A percentile compares a stretch with the other conserved stretches of the same genome.
Evolutionary conservation across 2,888 invertebrate genomes (phyloP).

Genomic region (Drosophila planitibia): DNA sequence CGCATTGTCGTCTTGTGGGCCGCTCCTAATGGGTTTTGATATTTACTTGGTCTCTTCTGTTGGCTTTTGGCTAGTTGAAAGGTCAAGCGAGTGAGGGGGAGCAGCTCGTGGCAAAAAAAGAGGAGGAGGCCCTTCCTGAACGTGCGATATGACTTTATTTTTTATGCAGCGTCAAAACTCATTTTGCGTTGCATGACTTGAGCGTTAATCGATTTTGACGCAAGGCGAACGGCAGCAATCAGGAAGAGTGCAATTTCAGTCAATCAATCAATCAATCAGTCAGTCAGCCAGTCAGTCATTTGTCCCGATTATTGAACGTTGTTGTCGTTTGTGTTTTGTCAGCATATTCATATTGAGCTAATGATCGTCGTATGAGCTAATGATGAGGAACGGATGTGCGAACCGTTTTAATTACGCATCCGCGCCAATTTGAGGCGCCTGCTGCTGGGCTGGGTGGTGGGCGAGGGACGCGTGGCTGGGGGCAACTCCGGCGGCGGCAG

Average conservation of each 20-base stretch:
- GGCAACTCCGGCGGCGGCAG: slow-evolving; percentile 12
- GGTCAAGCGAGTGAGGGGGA: slow-evolving; percentile 28
- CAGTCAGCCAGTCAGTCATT: slow-evolving; percentile 33
- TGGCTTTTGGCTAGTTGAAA: slow-evolving; percentile 39
- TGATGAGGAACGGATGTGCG: slow-evolving; percentile 67
- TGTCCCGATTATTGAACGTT: slow-evolving; percentile 46
- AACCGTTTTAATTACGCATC: slow-evolving; percentile 67
- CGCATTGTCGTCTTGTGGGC: slow-evolving; percentile 27
- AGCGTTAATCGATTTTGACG: slow-evolving; percentile 70
- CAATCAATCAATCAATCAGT: slow-evolving; percentile 51
- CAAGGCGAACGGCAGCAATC: slow-evolving; percentile 50
- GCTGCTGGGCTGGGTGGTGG: slow-evolving; percentile 20
- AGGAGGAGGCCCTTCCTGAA: slow-evolving; percentile 21
- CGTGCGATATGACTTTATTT: slow-evolving; percentile 36
- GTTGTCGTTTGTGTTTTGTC: slow-evolving; percentile 16
- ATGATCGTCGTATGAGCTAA: slow-evolving; percentile 30
- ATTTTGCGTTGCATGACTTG: slow-evolving; percentile 70
- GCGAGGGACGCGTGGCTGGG: neutral
- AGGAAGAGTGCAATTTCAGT: slow-evolving; percentile 75
- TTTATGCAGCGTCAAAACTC: slow-evolving; percentile 56
- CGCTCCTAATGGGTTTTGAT: slow-evolving; percentile 30
- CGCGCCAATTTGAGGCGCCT: slow-evolving; percentile 48
- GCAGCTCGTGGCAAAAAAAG: neutral
- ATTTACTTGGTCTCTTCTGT: slow-evolving; percentile 30
- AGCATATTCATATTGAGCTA: slow-evolving; percentile 58